These are phyloP conservation scores for Panagrolaimus sp. DNA, from an alignment of 1,140 invertebrate species.

Conservation along the genomic window DNA sequence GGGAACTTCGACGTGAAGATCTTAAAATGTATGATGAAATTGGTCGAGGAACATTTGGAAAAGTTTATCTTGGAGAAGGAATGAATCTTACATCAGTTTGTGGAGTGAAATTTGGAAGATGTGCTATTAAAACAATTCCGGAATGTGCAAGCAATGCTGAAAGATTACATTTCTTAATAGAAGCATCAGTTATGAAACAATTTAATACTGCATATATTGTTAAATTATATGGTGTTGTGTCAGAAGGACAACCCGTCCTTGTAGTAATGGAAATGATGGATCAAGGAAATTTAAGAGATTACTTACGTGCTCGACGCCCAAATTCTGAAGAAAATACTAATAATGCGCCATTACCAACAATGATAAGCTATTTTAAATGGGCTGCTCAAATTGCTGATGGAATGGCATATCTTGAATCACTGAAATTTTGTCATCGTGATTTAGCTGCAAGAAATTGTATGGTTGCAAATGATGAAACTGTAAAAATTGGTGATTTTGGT, in stretches of 20 bases:
- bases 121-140: constrained; percentile 91
- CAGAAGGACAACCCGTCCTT: constrained; percentile 75
- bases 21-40: constrained; percentile 74
- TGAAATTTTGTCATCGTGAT: constrained; percentile 93
- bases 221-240: constrained; percentile 83
- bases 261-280: constrained; percentile 97
- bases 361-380: constrained; percentile 66
- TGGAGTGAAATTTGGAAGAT: constrained; percentile 64
- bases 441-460: constrained; percentile 94
- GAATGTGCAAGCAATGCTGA: constrained; percentile 76
- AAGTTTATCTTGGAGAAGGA: constrained; percentile 60
- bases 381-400: constrained; percentile 94
- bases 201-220: constrained; percentile 84
- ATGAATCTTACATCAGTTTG: constrained; percentile 62
- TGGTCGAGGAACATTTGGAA: constrained; percentile 91
- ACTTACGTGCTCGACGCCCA: constrained; percentile 63
- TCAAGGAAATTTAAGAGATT: constrained; percentile 85
- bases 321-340: constrained; percentile 52
- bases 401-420: constrained; percentile 87
- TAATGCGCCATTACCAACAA: constrained; percentile 34
- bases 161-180: constrained; percentile 85
- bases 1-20: constrained; percentile 81
- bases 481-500: constrained; percentile 59
- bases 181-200: constrained; percentile 64
- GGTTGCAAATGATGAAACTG: constrained; percentile 66